These are phyloP conservation scores for Scelioninae gen. 2 DNA, from an alignment of 2,888 invertebrate species.

Conservation along the genomic window DNA sequence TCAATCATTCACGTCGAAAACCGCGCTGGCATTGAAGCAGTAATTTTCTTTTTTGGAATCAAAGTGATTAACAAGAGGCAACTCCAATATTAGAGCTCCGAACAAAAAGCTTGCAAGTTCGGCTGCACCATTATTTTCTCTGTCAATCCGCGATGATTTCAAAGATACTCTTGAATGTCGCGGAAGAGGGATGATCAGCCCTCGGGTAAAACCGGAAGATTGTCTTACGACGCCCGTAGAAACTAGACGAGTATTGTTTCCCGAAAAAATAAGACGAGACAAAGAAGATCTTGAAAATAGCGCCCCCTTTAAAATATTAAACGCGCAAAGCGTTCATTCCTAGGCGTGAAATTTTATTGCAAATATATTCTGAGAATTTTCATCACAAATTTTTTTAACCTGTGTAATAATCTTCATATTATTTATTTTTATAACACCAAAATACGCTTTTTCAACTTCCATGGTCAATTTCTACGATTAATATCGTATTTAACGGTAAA, in stretches of 20 bases:
- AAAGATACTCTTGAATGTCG: slow-evolving; percentile 32
- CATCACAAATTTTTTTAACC: no score
- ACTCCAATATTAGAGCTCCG: slow-evolving; percentile 7
- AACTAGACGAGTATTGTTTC: slow-evolving; percentile 25
- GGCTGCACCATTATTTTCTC: slow-evolving; percentile 35
- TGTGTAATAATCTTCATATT: no score
- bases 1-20: slow-evolving; percentile 16
- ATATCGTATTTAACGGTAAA: no score
- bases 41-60: slow-evolving; percentile 13
- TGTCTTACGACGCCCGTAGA: slow-evolving; percentile 33
- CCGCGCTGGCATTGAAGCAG: slow-evolving; percentile 1
- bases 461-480: no score
- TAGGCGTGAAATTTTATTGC: no score
- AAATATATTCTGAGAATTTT: no score
- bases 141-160: slow-evolving; percentile 43
- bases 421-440: no score
- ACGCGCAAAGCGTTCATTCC: slow-evolving; percentile 1
- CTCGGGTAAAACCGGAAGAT: slow-evolving; percentile 26
- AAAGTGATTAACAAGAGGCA: slow-evolving; percentile 31
- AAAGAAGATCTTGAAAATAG: slow-evolving; percentile 13
- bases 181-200: slow-evolving; percentile 29
- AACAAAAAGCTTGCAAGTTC: slow-evolving; percentile 39
- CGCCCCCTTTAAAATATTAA: slow-evolving; percentile 24
- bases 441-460: no score
- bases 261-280: slow-evolving; percentile 13